Evolutionary conservation across 2,888 invertebrate species (phyloP).

Genomic region (Volucella zonaria): DNA sequence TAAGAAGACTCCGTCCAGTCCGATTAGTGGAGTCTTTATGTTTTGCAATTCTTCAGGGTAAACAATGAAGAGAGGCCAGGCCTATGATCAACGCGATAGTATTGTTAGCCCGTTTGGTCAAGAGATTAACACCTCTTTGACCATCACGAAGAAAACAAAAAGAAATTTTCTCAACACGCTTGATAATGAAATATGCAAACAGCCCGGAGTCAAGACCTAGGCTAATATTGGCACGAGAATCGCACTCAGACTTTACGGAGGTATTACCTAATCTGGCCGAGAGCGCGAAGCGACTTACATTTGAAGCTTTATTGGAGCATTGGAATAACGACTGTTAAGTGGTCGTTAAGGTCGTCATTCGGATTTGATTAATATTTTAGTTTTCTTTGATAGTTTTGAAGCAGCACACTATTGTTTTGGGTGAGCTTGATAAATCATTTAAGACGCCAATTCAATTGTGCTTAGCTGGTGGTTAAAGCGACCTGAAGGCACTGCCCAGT

Average conservation of each 20-base stretch:
- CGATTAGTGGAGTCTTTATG: not conserved
- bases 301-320: conserved; percentile 42
- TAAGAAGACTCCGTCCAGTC: not conserved
- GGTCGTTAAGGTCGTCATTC: conserved; percentile 19
- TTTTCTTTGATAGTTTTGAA: conserved; percentile 9
- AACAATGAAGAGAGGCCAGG: conserved; percentile 9
- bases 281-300: conserved; percentile 11
- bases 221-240: conserved; percentile 14
- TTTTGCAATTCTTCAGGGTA: not conserved
- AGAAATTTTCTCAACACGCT: not conserved
- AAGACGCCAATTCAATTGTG: conserved; percentile 2
- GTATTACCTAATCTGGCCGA: conserved; percentile 12
- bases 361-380: conserved; percentile 35
- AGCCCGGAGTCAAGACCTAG: conserved; percentile 7
- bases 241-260: not conserved
- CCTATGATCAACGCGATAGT: not conserved
- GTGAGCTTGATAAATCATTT: conserved; percentile 37
- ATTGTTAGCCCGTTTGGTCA: conserved; percentile 15
- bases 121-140: conserved; percentile 45
- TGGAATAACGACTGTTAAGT: conserved; percentile 1
- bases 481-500: conserved; percentile 12
- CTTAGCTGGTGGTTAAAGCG: conserved; percentile 2
- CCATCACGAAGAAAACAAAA: conserved; percentile 15
- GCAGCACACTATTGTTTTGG: conserved; percentile 7
- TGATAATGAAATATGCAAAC: conserved; percentile 5